Conservation (phyloP, 2,888 invertebrate genomes). For the Argyresthia albistria region DNA sequence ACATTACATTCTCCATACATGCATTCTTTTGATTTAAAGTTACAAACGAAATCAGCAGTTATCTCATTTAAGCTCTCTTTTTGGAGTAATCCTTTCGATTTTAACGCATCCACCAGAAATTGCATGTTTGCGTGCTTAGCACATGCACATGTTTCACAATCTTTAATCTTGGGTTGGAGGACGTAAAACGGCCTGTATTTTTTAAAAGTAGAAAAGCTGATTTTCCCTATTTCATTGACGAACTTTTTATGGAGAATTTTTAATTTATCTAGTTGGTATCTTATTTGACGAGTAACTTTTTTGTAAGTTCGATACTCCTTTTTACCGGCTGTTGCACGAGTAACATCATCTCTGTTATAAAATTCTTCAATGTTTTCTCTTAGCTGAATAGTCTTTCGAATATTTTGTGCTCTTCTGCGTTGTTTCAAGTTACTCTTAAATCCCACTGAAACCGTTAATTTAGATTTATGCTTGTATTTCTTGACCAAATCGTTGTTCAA, state of each 20-base stretch:
- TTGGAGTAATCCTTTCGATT: no score
- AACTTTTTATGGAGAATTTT: constrained; percentile 1
- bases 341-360: constrained; percentile 7
- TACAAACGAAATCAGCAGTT: no score
- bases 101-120: background rate
- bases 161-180: background rate
- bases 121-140: background rate
- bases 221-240: background rate
- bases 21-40: no score
- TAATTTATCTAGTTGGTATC: constrained; percentile 2
- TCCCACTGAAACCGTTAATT: constrained; percentile 4
- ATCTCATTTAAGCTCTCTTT: no score
- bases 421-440: constrained; percentile 7
- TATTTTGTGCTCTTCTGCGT: constrained; percentile 2
- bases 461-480: constrained; percentile 7
- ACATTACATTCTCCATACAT: no score
- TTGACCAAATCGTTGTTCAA: constrained; percentile 1
- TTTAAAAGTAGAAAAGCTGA: background rate
- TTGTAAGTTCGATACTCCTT: constrained; percentile 7
- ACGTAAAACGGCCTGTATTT: constrained; percentile 4
- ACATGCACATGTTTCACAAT: background rate
- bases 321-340: constrained; percentile 8
- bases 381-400: background rate
- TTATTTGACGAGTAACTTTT: constrained; percentile 4
- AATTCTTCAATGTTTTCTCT: constrained; percentile 7